Conservation (phyloP, 2,888 invertebrate genomes). For the Dione vanillae region DNA sequence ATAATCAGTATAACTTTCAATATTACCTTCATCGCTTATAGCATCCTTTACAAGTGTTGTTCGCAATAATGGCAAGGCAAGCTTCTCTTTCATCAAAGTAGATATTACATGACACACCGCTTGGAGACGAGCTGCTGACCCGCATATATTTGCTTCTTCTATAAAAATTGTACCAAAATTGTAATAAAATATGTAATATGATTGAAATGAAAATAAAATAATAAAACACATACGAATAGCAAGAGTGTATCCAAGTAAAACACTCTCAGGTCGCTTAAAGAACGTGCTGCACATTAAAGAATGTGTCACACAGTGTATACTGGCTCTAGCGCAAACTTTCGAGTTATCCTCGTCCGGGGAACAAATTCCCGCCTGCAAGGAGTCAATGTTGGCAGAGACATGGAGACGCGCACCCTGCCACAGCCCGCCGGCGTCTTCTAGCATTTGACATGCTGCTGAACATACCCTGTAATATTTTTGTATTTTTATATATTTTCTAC, state of each 20-base stretch:
- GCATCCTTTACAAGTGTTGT: slow-evolving; percentile 78
- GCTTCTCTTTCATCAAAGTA: slow-evolving; percentile 52
- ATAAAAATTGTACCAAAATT: slow-evolving; percentile 30
- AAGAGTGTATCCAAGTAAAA: slow-evolving; percentile 56
- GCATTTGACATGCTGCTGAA: slow-evolving; percentile 71
- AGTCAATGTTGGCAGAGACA: slow-evolving; percentile 49
- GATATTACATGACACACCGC: slow-evolving; percentile 77
- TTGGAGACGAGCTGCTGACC: slow-evolving; percentile 86
- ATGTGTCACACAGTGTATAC: slow-evolving; percentile 58
- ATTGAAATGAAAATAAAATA: background rate
- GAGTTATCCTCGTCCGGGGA: slow-evolving; percentile 47
- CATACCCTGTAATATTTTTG: slow-evolving; percentile 62
- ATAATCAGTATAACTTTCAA: too few species aligned
- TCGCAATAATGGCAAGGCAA: slow-evolving; percentile 58
- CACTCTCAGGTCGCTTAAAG: slow-evolving; percentile 56
- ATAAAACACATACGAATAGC: slow-evolving; percentile 63
- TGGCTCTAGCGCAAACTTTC: slow-evolving; percentile 60
- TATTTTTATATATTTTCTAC: background rate
- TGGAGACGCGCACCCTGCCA: slow-evolving; percentile 63
- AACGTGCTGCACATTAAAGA: slow-evolving; percentile 57
- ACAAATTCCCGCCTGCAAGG: slow-evolving; percentile 54
- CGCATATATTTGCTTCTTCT: slow-evolving; percentile 85
- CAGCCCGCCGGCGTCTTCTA: slow-evolving; percentile 57
- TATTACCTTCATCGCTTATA: slow-evolving; percentile 75
- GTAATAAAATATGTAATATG: background rate